Conservation (phyloP, 2,113 vertebrate species). For the Bombycilla garrulus region DNA sequence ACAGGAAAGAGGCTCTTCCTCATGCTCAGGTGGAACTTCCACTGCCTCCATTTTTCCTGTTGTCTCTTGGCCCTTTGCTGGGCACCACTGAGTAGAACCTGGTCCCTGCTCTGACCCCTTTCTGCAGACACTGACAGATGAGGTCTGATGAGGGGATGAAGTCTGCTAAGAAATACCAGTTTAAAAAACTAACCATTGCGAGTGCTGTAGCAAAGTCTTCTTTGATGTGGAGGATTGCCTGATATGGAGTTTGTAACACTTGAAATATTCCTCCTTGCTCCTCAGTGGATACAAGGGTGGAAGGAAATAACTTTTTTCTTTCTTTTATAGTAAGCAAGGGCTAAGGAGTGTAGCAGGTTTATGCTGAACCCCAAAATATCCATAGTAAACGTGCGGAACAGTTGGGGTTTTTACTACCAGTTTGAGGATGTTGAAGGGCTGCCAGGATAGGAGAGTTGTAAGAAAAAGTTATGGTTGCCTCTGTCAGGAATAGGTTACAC, state of each 20-base stretch:
- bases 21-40: background rate
- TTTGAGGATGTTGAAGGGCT: background rate
- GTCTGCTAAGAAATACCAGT: background rate
- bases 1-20: background rate
- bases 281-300: background rate
- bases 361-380: background rate
- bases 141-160: background rate
- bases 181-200: background rate
- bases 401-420: background rate
- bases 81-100: rapidly evolving
- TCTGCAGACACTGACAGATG: rapidly evolving
- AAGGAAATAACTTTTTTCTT: background rate
- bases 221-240: background rate
- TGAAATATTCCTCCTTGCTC: background rate
- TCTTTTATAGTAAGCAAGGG: background rate
- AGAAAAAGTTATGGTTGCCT: background rate
- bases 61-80: background rate
- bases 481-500: background rate
- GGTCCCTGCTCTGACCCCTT: background rate
- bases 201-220: background rate
- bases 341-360: background rate
- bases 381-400: background rate
- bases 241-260: background rate
- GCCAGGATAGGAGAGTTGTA: background rate
- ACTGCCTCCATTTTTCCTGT: rapidly evolving